Conservation (phyloP, 1,140 invertebrate genomes). For the Aphis craccivora region DNA sequence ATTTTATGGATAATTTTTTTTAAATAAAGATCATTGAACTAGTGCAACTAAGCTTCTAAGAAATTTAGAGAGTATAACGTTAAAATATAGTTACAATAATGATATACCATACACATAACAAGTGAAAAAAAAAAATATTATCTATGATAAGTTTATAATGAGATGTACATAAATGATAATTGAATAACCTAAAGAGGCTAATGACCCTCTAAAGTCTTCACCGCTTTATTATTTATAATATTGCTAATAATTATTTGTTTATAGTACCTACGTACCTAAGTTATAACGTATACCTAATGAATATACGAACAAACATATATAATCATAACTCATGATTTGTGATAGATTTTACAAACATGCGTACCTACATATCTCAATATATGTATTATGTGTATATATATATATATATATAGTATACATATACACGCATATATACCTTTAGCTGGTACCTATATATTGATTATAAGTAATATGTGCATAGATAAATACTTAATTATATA, state of each 20-base stretch:
- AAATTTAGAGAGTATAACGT: background rate
- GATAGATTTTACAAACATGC: background rate
- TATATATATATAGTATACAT: no score
- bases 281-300: background rate
- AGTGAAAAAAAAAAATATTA: no score
- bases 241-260: background rate
- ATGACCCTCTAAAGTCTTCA: background rate
- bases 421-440: background rate
- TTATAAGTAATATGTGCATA: background rate
- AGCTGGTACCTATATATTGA: background rate
- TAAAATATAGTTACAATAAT: background rate
- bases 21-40: background rate
- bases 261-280: background rate
- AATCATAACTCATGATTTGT: background rate
- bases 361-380: background rate
- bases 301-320: background rate
- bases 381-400: no score
- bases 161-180: background rate
- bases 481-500: constrained; percentile 11
- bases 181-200: background rate
- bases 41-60: background rate
- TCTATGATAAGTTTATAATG: background rate
- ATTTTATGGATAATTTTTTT: background rate
- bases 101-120: no score
- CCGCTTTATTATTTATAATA: background rate